These are phyloP conservation scores for Imbricaverruca yamaguchii DNA, from an alignment of 2,888 invertebrate genomes.

Conservation along the genomic window DNA sequence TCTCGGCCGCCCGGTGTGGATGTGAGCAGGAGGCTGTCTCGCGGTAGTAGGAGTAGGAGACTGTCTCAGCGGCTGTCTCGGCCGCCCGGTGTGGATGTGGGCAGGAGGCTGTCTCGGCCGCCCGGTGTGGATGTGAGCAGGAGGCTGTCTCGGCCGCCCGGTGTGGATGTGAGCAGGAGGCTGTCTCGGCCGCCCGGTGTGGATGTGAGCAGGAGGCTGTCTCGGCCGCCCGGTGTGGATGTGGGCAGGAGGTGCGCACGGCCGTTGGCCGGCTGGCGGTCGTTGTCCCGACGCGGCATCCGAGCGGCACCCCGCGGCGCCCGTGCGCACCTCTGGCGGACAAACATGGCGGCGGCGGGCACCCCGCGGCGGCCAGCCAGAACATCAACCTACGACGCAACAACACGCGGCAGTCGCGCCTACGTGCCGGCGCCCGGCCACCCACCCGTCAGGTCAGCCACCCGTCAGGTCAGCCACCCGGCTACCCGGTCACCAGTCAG, in stretches of 20 bases:
- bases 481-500: constrained; percentile 6
- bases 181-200: no score
- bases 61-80: no score
- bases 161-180: no score
- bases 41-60: no score
- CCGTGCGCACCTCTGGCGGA: constrained; percentile 21
- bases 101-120: no score
- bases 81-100: no score
- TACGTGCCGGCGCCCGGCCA: neutral
- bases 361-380: neutral
- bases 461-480: constrained; percentile 13
- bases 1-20: no score
- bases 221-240: no score
- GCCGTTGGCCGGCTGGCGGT: neutral
- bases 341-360: neutral
- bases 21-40: no score
- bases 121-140: no score
- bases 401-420: neutral
- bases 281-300: neutral
- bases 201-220: no score
- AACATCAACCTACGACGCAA: constrained; percentile 8
- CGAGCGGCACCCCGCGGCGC: neutral
- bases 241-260: neutral
- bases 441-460: neutral
- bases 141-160: no score